These are phyloP conservation scores for Apostichopus japonicus DNA, from an alignment of 35 echinoderm and acorn worm species.

Conservation along the genomic window DNA sequence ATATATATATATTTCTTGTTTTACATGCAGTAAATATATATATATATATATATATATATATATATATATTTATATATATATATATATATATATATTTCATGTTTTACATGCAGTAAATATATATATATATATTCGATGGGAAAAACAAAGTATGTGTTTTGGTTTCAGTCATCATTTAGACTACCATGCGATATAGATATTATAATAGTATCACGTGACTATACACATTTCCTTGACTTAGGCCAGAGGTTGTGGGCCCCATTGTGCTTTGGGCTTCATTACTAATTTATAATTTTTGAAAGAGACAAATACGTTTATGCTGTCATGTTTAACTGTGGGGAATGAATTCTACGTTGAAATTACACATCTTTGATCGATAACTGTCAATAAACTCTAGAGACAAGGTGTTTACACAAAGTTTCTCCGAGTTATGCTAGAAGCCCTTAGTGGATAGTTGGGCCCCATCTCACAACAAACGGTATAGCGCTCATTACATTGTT, in stretches of 20 bases:
- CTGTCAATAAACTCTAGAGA: slow-evolving; percentile 1
- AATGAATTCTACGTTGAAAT: neutral
- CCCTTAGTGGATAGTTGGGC: neutral
- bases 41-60: too few relatives aligned
- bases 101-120: too few relatives aligned
- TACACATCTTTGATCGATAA: neutral
- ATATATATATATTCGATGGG: too few relatives aligned
- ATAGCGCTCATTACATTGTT: neutral
- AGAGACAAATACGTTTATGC: neutral
- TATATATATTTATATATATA: too few relatives aligned
- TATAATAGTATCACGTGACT: too few relatives aligned
- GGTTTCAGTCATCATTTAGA: too few relatives aligned
- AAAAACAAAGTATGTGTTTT: too few relatives aligned
- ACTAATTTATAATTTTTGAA: slow-evolving; percentile 2
- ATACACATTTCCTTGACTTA: too few relatives aligned
- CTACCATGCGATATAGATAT: too few relatives aligned
- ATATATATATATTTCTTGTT: too few relatives aligned
- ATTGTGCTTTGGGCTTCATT: neutral
- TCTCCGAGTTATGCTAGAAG: neutral
- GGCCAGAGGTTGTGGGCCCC: neutral
- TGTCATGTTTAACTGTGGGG: neutral
- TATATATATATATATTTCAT: too few relatives aligned
- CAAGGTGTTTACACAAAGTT: neutral
- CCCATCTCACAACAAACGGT: slow-evolving; percentile 10
- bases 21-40: too few relatives aligned